Percentiles rank a stretch among this genome's conserved stretches.
Conservation (phyloP, 2,113 vertebrate species). For the Barbus barbus region DNA sequence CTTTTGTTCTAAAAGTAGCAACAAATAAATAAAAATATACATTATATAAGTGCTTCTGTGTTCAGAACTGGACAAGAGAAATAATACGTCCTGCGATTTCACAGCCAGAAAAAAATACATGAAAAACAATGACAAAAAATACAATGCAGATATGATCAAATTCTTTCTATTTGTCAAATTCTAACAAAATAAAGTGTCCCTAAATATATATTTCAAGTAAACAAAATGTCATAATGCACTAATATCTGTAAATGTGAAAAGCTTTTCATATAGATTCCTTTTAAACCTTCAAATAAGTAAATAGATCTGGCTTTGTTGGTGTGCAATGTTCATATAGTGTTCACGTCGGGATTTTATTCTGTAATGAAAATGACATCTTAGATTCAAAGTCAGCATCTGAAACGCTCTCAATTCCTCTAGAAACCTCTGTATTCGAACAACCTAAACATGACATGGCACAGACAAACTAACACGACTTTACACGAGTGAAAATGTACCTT, state of each 20-base stretch:
- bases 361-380: slow-evolving; percentile 39
- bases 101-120: background rate
- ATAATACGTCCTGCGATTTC: background rate
- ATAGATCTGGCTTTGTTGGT: slow-evolving; percentile 23
- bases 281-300: slow-evolving; percentile 35
- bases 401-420: slow-evolving; percentile 49
- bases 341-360: slow-evolving; percentile 23
- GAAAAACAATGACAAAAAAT: slow-evolving; percentile 6
- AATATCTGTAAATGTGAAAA: slow-evolving; percentile 26
- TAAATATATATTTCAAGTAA: slow-evolving; percentile 58
- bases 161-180: slow-evolving; percentile 14
- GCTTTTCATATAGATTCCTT: slow-evolving; percentile 4
- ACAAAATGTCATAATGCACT: slow-evolving; percentile 50
- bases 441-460: slow-evolving; percentile 59
- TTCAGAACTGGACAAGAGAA: slow-evolving; percentile 14
- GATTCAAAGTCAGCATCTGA: slow-evolving; percentile 50
- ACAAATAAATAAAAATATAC: slow-evolving; percentile 28
- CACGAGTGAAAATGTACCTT: slow-evolving; percentile 49
- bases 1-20: slow-evolving; percentile 19
- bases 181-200: slow-evolving; percentile 50
- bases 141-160: slow-evolving; percentile 17
- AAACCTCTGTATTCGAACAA: slow-evolving; percentile 54
- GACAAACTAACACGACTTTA: slow-evolving; percentile 57
- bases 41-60: slow-evolving; percentile 52
- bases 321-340: slow-evolving; percentile 49